Conservation (phyloP, 2,113 vertebrate genomes). For the Ageneiosus marmoratus region DNA sequence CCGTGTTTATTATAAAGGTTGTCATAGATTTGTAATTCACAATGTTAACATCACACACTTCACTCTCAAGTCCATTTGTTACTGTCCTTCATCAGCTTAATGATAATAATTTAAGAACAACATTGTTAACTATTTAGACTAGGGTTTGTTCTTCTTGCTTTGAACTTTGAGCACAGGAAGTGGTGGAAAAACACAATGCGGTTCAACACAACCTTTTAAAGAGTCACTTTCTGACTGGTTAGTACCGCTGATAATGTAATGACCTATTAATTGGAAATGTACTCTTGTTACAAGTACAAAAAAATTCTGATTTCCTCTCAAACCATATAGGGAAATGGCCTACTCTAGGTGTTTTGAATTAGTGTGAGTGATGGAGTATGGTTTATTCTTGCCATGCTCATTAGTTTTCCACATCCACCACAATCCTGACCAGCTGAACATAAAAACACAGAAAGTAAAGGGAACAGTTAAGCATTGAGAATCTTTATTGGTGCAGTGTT, state of each 20-base stretch:
- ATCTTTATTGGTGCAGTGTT: background rate
- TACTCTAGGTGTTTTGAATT: background rate
- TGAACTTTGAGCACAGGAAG: background rate
- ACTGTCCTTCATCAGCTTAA: too few species aligned
- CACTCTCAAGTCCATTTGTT: too few species aligned
- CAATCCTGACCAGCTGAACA: background rate
- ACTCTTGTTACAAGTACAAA: too few species aligned
- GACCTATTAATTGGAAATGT: too few species aligned
- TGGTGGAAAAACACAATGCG: background rate
- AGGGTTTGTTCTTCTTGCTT: too few species aligned
- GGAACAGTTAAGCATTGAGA: background rate
- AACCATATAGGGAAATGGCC: background rate
- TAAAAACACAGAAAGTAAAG: background rate
- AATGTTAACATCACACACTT: too few species aligned
- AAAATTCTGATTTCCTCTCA: background rate
- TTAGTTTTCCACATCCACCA: background rate
- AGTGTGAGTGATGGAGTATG: background rate
- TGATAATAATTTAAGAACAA: too few species aligned
- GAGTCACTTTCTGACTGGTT: background rate
- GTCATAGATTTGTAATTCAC: too few species aligned
- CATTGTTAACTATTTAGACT: too few species aligned
- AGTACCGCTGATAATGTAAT: background rate
- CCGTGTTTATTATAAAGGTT: too few species aligned
- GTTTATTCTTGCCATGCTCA: background rate
- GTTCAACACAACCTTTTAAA: background rate